phyloP scores from a whole-genome alignment of 2,888 invertebrate species.

The Tiliacea citrago region DNA sequence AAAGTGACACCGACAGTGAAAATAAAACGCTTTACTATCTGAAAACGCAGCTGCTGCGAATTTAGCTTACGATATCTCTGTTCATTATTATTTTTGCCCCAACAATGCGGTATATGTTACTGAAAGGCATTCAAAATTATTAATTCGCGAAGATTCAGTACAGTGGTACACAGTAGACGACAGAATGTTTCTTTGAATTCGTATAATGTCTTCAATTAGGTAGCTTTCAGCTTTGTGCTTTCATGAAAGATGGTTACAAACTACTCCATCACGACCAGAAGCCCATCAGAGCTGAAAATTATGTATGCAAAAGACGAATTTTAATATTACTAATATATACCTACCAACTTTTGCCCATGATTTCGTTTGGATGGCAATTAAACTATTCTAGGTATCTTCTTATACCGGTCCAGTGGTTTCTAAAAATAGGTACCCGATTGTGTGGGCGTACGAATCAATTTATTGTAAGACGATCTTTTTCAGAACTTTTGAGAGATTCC shows the following conservation, averaged over 20 bases:
- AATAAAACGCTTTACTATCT: conserved; percentile 29
- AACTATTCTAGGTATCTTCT: not conserved
- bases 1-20: not conserved
- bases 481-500: not conserved
- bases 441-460: not conserved
- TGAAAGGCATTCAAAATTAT: conserved; percentile 22
- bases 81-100: conserved; percentile 27
- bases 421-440: not conserved
- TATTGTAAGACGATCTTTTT: not conserved
- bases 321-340: not conserved
- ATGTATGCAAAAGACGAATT: not conserved
- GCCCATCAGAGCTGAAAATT: not conserved
- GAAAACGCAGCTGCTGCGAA: conserved; percentile 14
- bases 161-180: not conserved
- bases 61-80: conserved; percentile 26
- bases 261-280: not conserved
- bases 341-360: not conserved
- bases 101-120: conserved; percentile 22
- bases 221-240: conserved; percentile 21
- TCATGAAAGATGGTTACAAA: not conserved
- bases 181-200: conserved; percentile 15
- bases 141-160: conserved; percentile 19
- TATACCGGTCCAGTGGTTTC: not conserved
- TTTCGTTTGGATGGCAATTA: not conserved
- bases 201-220: not conserved